Conservation (phyloP, 2,888 invertebrate species). For the Melieria crassipennis region DNA sequence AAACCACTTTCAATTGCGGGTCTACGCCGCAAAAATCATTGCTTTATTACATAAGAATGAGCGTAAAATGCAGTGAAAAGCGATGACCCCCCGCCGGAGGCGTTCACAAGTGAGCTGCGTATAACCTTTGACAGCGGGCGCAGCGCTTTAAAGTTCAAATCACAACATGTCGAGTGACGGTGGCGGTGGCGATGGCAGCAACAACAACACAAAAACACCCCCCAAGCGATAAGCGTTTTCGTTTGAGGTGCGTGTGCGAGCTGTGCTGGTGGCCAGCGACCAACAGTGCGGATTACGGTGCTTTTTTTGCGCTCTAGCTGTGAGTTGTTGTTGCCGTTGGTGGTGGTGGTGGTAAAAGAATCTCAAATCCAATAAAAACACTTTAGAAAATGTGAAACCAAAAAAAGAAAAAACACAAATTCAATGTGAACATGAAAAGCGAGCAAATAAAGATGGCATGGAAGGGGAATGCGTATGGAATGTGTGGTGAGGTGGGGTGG, state of each 20-base stretch:
- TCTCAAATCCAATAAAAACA: constrained; percentile 44
- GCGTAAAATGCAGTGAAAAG: constrained; percentile 27
- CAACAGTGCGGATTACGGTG: neutral
- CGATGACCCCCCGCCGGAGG: constrained; percentile 46
- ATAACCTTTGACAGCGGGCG: constrained; percentile 51
- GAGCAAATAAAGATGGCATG: neutral
- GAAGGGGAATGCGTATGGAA: too few relatives aligned
- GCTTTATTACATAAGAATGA: constrained; percentile 28
- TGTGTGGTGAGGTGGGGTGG: too few relatives aligned
- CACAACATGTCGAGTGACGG: constrained; percentile 37
- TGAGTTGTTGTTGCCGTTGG: neutral
- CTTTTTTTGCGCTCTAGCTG: neutral
- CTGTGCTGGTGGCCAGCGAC: constrained; percentile 2
- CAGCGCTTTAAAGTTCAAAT: constrained; percentile 29
- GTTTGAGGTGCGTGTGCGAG: neutral
- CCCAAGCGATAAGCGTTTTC: neutral
- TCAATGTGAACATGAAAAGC: neutral
- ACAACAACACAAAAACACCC: constrained; percentile 33
- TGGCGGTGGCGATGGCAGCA: constrained; percentile 28
- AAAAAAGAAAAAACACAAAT: neutral
- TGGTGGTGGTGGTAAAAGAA: constrained; percentile 23
- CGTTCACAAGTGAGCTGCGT: constrained; percentile 51
- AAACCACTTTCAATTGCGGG: constrained; percentile 44
- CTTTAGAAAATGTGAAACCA: constrained; percentile 37
- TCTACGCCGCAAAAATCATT: constrained; percentile 13